Evolutionary conservation across 2,113 vertebrate species (phyloP).

Genomic region (Puntigrus tetrazona): DNA sequence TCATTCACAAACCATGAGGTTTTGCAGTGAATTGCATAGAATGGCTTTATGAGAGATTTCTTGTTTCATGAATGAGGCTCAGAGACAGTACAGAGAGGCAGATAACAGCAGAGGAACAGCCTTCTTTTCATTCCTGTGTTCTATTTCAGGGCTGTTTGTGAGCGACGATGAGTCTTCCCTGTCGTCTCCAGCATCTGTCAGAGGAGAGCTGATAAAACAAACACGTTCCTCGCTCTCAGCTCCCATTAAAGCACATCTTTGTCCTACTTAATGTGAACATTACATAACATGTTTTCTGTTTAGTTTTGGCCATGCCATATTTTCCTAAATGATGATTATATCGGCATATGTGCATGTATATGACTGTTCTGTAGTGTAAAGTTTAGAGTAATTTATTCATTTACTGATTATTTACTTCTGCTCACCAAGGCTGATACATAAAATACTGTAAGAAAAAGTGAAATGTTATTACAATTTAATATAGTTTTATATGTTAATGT

Average conservation of each 20-base stretch:
- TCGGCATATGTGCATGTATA: not conserved
- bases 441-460: not conserved
- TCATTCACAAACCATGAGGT: not conserved
- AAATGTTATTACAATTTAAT: not conserved
- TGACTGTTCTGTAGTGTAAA: no score
- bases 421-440: not conserved
- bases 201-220: slow-evolving; percentile 40
- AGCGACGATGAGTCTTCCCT: slow-evolving; percentile 38
- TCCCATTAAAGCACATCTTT: not conserved
- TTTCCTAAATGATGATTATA: not conserved
- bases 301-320: not conserved
- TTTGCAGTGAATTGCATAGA: not conserved
- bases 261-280: not conserved
- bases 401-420: no score
- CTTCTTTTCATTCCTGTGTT: slow-evolving; percentile 14
- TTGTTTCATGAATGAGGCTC: not conserved
- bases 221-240: no score
- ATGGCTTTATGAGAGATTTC: not conserved
- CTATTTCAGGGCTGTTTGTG: slow-evolving; percentile 50
- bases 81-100: not conserved
- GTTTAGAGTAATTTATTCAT: not conserved
- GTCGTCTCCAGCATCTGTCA: slow-evolving; percentile 36
- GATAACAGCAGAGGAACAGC: not conserved
- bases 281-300: not conserved
- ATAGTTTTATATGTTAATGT: not conserved